These are phyloP conservation scores for Drosophila lacertosa DNA, from an alignment of 1,140 invertebrate species.

Conservation along the genomic window DNA sequence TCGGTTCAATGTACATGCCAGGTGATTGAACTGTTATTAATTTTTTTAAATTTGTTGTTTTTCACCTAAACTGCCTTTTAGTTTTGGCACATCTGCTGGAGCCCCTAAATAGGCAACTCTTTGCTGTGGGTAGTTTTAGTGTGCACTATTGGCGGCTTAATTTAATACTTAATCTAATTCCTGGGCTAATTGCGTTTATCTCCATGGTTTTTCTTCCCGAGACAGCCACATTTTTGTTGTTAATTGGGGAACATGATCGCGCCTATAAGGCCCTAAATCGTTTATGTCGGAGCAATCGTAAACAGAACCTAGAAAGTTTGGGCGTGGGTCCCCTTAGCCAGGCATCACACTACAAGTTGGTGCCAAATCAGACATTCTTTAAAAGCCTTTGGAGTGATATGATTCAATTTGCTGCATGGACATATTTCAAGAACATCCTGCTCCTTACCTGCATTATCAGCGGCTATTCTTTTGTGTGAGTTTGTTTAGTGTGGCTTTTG, in stretches of 20 bases:
- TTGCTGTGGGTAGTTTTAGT: not conserved
- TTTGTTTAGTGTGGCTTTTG: not conserved
- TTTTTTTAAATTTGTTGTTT: not conserved
- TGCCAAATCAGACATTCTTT: not conserved
- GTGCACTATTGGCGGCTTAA: conserved; percentile 5
- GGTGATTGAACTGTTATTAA: conserved; percentile 4
- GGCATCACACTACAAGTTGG: not conserved
- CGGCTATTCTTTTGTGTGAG: conserved; percentile 21
- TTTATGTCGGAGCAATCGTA: not conserved
- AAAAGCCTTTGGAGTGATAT: not conserved
- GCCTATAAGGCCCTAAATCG: conserved; percentile 19
- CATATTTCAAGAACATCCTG: not conserved
- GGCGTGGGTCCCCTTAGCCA: not conserved
- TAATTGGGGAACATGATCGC: not conserved
- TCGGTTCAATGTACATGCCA: not conserved
- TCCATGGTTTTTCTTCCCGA: conserved; percentile 3
- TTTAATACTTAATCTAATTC: not conserved
- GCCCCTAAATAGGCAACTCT: not conserved
- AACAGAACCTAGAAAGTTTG: not conserved
- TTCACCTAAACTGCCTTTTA: not conserved
- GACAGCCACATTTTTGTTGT: conserved; percentile 16
- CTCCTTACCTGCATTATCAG: not conserved
- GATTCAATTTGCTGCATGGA: not conserved
- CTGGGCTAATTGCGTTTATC: not conserved
- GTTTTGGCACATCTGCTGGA: not conserved